Evolutionary conservation across 2,888 invertebrate species (phyloP).

Genomic region (Zygogramma bicolorata): DNA sequence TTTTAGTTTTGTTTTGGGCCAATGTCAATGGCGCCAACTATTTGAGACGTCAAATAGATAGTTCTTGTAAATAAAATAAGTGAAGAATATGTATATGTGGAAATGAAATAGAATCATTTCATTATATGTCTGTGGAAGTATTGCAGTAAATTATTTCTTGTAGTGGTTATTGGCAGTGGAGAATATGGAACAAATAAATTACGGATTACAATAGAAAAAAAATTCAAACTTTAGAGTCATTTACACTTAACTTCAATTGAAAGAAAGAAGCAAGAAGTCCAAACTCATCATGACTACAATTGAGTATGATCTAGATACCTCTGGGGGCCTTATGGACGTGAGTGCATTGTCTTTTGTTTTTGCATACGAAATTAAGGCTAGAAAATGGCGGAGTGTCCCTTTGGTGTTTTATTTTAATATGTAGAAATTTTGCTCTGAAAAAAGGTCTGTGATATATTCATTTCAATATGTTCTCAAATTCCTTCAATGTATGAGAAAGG

Average conservation of each 20-base stretch:
- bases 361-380: slow-evolving; percentile 42
- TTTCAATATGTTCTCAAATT: neutral
- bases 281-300: slow-evolving; percentile 70
- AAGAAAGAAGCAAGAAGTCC: neutral
- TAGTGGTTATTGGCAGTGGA: slow-evolving; percentile 22
- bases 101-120: slow-evolving; percentile 33
- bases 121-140: slow-evolving; percentile 24
- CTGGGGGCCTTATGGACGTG: slow-evolving; percentile 90
- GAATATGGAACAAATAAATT: slow-evolving; percentile 28
- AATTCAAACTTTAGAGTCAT: slow-evolving; percentile 1
- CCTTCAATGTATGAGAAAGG: neutral
- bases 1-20: neutral
- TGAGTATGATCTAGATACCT: slow-evolving; percentile 82
- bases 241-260: slow-evolving; percentile 2
- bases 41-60: slow-evolving; percentile 40
- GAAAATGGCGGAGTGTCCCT: slow-evolving; percentile 52
- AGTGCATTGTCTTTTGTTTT: slow-evolving; percentile 62
- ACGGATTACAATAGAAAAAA: slow-evolving; percentile 32
- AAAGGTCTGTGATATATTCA: neutral
- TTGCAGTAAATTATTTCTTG: slow-evolving; percentile 28
- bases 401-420: slow-evolving; percentile 12
- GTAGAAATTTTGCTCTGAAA: neutral
- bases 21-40: slow-evolving; percentile 45
- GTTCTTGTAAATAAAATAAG: slow-evolving; percentile 34
- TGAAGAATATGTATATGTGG: slow-evolving; percentile 18